These are phyloP conservation scores for Heterohyrax brucei DNA, from an alignment of 2,797 vertebrate species.

Conservation along the genomic window DNA sequence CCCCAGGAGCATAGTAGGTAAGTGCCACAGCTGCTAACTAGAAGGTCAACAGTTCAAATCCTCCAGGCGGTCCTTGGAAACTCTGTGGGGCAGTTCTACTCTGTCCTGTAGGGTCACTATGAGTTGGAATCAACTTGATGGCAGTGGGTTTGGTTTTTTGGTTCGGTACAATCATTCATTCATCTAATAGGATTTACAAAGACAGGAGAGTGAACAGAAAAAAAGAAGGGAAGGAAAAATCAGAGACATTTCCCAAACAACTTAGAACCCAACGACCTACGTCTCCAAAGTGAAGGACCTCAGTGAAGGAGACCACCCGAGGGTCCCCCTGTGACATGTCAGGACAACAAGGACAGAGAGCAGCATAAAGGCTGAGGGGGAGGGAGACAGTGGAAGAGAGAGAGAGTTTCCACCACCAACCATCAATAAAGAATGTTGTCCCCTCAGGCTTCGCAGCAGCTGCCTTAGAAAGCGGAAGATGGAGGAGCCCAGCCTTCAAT, in stretches of 20 bases:
- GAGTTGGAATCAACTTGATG: too few species aligned
- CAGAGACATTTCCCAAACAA: constrained; percentile 33
- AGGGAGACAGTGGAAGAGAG: not conserved
- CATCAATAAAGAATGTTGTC: not conserved
- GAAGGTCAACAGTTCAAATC: too few species aligned
- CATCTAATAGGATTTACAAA: constrained; percentile 31
- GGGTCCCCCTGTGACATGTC: not conserved
- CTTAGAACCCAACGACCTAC: not conserved
- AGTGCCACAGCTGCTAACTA: too few species aligned
- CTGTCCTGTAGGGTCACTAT: too few species aligned
- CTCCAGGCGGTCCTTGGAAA: too few species aligned
- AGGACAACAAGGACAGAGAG: not conserved
- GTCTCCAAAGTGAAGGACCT: not conserved
- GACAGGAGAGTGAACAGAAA: constrained; percentile 10
- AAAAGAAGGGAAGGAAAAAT: not conserved
- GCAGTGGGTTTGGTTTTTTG: too few species aligned
- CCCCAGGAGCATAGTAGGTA: too few species aligned
- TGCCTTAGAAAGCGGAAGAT: not conserved
- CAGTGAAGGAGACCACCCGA: not conserved
- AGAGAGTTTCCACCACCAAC: not conserved
- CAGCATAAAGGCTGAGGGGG: not conserved
- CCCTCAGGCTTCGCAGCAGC: not conserved
- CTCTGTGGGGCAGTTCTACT: too few species aligned
- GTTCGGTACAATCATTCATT: not conserved
- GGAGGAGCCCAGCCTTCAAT: not conserved